Conservation (phyloP, 2,113 vertebrate species). For the Siphamia tubifer region DNA sequence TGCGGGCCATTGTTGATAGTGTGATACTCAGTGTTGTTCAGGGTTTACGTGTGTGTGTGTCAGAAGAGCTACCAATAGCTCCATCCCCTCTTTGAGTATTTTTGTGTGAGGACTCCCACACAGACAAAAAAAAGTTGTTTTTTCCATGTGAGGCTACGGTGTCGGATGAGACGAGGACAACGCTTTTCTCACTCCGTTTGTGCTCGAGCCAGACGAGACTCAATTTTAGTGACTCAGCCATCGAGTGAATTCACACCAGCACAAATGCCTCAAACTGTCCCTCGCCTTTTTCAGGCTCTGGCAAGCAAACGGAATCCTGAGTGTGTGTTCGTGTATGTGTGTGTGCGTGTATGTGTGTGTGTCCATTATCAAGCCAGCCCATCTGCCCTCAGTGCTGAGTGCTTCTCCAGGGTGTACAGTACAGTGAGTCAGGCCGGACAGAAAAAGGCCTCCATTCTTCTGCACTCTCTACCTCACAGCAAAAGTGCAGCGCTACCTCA, state of each 20-base stretch:
- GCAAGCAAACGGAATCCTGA: slow-evolving; percentile 24
- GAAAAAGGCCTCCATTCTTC: slow-evolving; percentile 78
- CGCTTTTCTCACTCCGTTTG: slow-evolving; percentile 28
- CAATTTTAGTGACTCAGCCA: slow-evolving; percentile 42
- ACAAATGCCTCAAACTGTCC: slow-evolving; percentile 40
- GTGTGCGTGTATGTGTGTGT: slow-evolving; percentile 32
- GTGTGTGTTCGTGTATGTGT: slow-evolving; percentile 31
- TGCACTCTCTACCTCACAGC: slow-evolving; percentile 37
- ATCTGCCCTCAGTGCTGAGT: slow-evolving; percentile 69
- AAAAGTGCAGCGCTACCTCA: slow-evolving; percentile 57
- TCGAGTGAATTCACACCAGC: slow-evolving; percentile 55
- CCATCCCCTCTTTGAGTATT: slow-evolving; percentile 10
- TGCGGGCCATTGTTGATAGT: slow-evolving; percentile 6
- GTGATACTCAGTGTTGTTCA: slow-evolving; percentile 2
- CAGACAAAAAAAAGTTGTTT: not conserved
- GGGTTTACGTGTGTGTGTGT: slow-evolving; percentile 24
- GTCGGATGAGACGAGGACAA: slow-evolving; percentile 50
- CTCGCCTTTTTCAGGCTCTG: slow-evolving; percentile 12
- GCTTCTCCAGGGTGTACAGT: slow-evolving; percentile 75
- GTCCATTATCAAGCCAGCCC: slow-evolving; percentile 62
- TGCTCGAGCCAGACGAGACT: slow-evolving; percentile 25
- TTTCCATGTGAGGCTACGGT: slow-evolving; percentile 40
- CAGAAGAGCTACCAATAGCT: slow-evolving; percentile 28
- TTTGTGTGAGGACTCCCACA: slow-evolving; percentile 33
- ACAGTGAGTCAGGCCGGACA: slow-evolving; percentile 39